Evolutionary conservation across 2,797 vertebrate genomes (phyloP).

Genomic region (Erithacus rubecula): DNA sequence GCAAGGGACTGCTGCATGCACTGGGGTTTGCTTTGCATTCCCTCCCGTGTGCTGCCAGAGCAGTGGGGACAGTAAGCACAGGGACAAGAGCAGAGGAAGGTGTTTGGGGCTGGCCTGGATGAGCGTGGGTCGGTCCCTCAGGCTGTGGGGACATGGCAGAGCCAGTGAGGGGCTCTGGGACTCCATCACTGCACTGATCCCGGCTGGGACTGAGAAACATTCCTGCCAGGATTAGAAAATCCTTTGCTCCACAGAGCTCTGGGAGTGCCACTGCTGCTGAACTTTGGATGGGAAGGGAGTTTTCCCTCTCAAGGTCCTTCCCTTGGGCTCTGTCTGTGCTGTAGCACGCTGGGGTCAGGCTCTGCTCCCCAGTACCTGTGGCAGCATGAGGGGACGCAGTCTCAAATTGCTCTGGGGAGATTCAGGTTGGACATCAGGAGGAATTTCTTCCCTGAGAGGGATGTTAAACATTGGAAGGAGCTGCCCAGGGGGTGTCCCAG

Average conservation of each 20-base stretch:
- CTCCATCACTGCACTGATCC: background rate
- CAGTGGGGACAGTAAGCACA: background rate
- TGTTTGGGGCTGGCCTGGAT: background rate
- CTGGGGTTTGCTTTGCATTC: background rate
- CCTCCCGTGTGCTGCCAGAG: background rate
- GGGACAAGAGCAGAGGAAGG: background rate
- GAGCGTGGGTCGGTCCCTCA: background rate
- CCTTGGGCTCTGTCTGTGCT: background rate
- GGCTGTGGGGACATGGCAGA: background rate
- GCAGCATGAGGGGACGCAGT: background rate
- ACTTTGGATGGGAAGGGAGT: background rate
- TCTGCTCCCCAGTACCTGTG: background rate
- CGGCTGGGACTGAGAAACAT: background rate
- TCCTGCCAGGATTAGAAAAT: background rate
- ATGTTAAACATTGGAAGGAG: background rate
- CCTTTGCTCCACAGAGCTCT: background rate
- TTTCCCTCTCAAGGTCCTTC: background rate
- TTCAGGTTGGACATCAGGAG: background rate
- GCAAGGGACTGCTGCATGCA: fast-evolving
- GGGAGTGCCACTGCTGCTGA: background rate
- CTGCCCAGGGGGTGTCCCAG: background rate
- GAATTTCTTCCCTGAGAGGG: background rate
- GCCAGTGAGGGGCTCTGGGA: background rate
- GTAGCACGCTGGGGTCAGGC: background rate
- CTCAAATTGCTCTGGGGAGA: background rate